Base-by-base conservation (phyloP, 2,113 vertebrate genomes). In the Ophiodon elongatus region DNA sequence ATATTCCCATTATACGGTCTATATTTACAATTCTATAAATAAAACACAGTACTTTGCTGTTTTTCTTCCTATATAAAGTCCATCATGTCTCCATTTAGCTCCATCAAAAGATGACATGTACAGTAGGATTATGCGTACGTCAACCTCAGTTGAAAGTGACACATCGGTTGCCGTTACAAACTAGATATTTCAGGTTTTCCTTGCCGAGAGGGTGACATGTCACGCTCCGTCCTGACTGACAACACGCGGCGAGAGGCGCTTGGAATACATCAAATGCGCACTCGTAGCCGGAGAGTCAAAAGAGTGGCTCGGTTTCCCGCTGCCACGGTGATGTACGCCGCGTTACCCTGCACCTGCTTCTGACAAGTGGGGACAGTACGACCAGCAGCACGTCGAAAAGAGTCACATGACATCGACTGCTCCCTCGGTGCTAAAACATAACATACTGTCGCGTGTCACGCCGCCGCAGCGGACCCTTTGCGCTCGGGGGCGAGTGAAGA, bases 211-310 rank as follows among this genome's bases (percentile, higher is more conserved):
- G 73, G 67, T 19, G 74, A 79, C 71, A 65, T 79, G 77, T 81
- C 81, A 87, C 45, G 64, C 39, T 76, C 66, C 0, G 13, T 52
- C 73, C 67, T 13, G 39, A 63, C 69, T 88, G 86, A 83, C 79
- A 66, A 52, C 73, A 80, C 33, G 75, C 75, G 15, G 75, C 62
- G 84, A 85, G 85, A 79, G 15, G 43, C 85, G 86, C 80, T n/a
- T 64, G 83, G 82, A 87, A 89, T 87, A 85, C 84, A 91, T 91
- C 88, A 84, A 88, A 87, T 3, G 21, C 8, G 27, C 17, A 8
- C 69, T 89, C 81, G 74, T 79, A 85, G 88, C 83, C 62, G 23
- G 47, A 39, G 68, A 88, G 70, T 83, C 78, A 83, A 75, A 37
- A 81, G 37, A 83, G 60, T 59, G 77, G 88, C 79, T 90, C 76